Percentiles rank a stretch among this genome's conserved stretches.
phyloP scores from a whole-genome alignment of 2,888 invertebrate species.

The Latheticus oryzae region DNA sequence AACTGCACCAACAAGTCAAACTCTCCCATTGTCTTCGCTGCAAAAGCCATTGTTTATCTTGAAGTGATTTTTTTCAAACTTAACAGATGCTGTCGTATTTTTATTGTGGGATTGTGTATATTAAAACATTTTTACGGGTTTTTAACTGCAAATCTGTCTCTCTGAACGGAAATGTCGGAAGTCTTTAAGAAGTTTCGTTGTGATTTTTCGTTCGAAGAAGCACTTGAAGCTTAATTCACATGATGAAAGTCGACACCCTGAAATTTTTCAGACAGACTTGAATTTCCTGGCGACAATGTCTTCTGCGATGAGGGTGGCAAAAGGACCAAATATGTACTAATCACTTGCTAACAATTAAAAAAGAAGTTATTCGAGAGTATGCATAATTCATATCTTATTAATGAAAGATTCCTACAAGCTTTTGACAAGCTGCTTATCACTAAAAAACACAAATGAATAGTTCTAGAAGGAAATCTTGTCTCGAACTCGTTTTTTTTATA shows the following conservation, averaged over 20 bases:
- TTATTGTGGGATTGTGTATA: conserved; percentile 22
- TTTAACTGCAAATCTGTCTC: conserved; percentile 36
- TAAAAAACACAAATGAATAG: no score
- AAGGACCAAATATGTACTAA: conserved; percentile 4
- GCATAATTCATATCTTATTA: no score
- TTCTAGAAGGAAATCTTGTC: no score
- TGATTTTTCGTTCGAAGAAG: conserved; percentile 29
- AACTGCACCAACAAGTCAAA: conserved; percentile 37
- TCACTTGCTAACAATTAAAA: no score
- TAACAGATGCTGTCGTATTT: conserved; percentile 28
- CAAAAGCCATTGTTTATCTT: conserved; percentile 38
- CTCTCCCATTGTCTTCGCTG: conserved; percentile 35
- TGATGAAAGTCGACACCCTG: conserved; percentile 37
- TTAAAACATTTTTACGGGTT: conserved; percentile 27
- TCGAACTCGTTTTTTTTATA: no score
- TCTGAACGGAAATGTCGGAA: conserved; percentile 33
- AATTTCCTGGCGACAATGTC: conserved; percentile 42
- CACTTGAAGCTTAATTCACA: conserved; percentile 37
- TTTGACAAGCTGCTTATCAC: no score
- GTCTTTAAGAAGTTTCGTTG: conserved; percentile 32
- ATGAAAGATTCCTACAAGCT: no score
- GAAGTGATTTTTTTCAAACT: conserved; percentile 29
- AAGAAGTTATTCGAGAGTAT: no score
- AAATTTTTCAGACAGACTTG: conserved; percentile 37
- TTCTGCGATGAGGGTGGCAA: conserved; percentile 32